These are phyloP conservation scores for Adoxophyes honmai DNA, from an alignment of 1,140 invertebrate species.

Conservation along the genomic window DNA sequence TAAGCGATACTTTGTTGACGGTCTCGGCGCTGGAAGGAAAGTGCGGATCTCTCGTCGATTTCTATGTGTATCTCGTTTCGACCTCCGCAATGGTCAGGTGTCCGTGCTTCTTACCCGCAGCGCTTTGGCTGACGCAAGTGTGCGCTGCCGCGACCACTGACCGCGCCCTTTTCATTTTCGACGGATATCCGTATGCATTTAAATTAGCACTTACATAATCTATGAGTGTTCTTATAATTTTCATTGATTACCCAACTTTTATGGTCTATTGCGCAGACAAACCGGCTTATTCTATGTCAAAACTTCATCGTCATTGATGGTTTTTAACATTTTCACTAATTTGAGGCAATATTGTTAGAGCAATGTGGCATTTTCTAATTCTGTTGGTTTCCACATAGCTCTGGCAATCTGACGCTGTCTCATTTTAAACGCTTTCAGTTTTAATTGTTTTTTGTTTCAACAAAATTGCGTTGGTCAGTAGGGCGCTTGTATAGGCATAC, in stretches of 20 bases:
- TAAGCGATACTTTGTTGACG: conserved; percentile 8
- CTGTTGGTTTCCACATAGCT: conserved; percentile 8
- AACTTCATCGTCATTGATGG: conserved; percentile 9
- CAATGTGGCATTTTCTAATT: conserved; percentile 8
- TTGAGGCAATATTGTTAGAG: conserved; percentile 5
- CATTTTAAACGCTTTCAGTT: conserved; percentile 7
- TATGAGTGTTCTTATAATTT: conserved; percentile 8
- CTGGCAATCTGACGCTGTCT: not conserved
- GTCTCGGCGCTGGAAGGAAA: not conserved
- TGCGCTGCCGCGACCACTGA: conserved; percentile 1
- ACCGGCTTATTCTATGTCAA: conserved; percentile 9
- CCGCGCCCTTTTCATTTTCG: conserved; percentile 20
- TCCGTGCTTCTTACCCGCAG: not conserved
- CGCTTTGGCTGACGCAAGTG: conserved; percentile 19
- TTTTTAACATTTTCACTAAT: conserved; percentile 4
- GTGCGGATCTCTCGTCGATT: conserved; percentile 10
- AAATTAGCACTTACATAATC: conserved; percentile 15
- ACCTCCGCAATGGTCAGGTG: not conserved
- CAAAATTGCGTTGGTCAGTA: not conserved
- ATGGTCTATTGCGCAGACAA: conserved; percentile 12
- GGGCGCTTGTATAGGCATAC: not conserved
- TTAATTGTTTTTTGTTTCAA: not conserved
- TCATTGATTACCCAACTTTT: conserved; percentile 13
- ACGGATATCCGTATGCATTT: conserved; percentile 25
- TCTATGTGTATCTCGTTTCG: conserved; percentile 15